Evolutionary conservation across 2,113 vertebrate species (phyloP).

Genomic region (Sinocyclocheilus grahami): DNA sequence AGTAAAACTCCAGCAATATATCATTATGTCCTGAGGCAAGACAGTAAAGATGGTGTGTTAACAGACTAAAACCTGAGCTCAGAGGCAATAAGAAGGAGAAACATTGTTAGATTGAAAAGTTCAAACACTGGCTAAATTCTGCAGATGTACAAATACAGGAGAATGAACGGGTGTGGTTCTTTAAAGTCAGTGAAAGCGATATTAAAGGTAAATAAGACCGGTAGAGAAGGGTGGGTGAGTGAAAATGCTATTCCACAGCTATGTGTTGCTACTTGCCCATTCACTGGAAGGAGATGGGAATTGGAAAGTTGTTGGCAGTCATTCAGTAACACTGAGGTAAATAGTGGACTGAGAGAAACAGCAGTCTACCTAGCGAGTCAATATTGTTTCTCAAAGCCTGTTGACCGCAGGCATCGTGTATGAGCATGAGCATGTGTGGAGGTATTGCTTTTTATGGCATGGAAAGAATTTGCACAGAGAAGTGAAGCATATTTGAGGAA

Average conservation of each 20-base stretch:
- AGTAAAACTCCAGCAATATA: slow-evolving; percentile 69
- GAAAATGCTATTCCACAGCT: slow-evolving; percentile 43
- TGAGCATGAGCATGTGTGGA: slow-evolving; percentile 8
- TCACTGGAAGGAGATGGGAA: slow-evolving; percentile 52
- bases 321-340: slow-evolving; percentile 56
- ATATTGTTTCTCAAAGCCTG: neutral
- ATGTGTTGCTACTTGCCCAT: slow-evolving; percentile 71
- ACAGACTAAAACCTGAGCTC: slow-evolving; percentile 57
- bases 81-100: slow-evolving; percentile 45
- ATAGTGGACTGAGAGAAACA: slow-evolving; percentile 47
- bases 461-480: slow-evolving; percentile 6
- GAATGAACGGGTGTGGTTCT: slow-evolving; percentile 25
- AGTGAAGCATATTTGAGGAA: slow-evolving; percentile 3
- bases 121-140: neutral
- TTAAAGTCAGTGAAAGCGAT: neutral
- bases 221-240: slow-evolving; percentile 25
- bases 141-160: neutral
- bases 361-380: neutral
- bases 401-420: neutral
- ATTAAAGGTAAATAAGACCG: slow-evolving; percentile 25
- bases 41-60: slow-evolving; percentile 69
- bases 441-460: slow-evolving; percentile 25
- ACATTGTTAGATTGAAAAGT: neutral
- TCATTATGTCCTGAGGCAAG: slow-evolving; percentile 67
- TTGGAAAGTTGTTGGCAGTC: slow-evolving; percentile 61